Conservation (phyloP, 2,797 vertebrate genomes). For the Platalea minor region DNA sequence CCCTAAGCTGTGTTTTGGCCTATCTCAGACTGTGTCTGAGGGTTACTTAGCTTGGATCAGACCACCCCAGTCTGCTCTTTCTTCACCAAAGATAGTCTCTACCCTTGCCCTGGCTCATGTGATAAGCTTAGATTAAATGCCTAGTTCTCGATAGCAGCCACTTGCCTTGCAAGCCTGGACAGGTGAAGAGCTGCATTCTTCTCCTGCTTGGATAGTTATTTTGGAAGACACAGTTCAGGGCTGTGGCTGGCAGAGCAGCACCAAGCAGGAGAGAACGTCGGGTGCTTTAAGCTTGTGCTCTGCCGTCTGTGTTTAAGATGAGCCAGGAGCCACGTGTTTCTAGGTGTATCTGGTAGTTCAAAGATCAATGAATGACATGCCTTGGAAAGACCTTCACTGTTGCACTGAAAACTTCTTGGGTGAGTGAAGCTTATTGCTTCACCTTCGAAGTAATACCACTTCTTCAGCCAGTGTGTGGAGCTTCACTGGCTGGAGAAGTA, state of each 20-base stretch:
- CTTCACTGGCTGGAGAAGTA: not conserved
- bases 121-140: not conserved
- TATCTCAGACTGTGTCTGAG: not conserved
- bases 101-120: not conserved
- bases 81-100: not conserved
- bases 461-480: not conserved
- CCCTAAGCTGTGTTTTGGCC: not conserved
- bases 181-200: not conserved
- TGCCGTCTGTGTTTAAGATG: not conserved
- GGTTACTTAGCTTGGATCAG: not conserved
- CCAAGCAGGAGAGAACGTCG: not conserved
- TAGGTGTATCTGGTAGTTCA: not conserved
- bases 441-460: not conserved
- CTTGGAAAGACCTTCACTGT: not conserved
- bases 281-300: not conserved
- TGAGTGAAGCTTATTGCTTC: not conserved
- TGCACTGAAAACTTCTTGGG: not conserved
- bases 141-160: not conserved
- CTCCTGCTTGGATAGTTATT: not conserved
- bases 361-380: not conserved
- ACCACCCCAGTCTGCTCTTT: not conserved
- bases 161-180: conserved; percentile 20
- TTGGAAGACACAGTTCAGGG: not conserved
- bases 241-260: not conserved
- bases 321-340: not conserved